Percentiles rank a stretch among this genome's conserved stretches.
Conservation (phyloP, 2,888 invertebrate genomes). For the Epinotia nisella region DNA sequence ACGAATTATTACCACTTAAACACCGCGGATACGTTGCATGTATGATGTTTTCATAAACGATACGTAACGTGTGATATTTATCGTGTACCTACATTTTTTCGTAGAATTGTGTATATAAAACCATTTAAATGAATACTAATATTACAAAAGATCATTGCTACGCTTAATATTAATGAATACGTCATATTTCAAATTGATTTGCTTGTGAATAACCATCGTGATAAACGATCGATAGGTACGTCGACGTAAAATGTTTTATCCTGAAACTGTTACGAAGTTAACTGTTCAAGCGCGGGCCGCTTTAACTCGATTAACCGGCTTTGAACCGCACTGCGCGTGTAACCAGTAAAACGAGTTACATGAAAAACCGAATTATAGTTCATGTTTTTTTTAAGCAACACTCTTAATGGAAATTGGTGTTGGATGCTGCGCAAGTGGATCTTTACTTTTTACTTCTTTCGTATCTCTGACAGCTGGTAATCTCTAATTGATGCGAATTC, state of each 20-base stretch:
- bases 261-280: background rate
- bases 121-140: background rate
- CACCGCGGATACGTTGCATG: background rate
- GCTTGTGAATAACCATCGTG: background rate
- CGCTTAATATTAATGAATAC: background rate
- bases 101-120: background rate
- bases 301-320: background rate
- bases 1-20: background rate
- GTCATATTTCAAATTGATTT: background rate
- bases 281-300: background rate
- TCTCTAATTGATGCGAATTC: background rate
- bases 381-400: background rate
- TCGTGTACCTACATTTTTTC: background rate
- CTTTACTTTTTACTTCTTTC: background rate
- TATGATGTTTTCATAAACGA: background rate
- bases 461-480: background rate
- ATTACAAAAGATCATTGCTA: background rate
- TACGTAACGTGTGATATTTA: background rate
- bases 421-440: background rate
- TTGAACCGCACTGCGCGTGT: background rate
- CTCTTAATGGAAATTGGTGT: conserved; percentile 3
- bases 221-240: background rate
- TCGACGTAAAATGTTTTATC: conserved; percentile 4
- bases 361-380: background rate
- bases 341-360: background rate